A percentile compares a stretch with the other conserved stretches of the same genome.
Conservation (phyloP, 2,113 vertebrate species). For the Mesoclemmys tuberculata region DNA sequence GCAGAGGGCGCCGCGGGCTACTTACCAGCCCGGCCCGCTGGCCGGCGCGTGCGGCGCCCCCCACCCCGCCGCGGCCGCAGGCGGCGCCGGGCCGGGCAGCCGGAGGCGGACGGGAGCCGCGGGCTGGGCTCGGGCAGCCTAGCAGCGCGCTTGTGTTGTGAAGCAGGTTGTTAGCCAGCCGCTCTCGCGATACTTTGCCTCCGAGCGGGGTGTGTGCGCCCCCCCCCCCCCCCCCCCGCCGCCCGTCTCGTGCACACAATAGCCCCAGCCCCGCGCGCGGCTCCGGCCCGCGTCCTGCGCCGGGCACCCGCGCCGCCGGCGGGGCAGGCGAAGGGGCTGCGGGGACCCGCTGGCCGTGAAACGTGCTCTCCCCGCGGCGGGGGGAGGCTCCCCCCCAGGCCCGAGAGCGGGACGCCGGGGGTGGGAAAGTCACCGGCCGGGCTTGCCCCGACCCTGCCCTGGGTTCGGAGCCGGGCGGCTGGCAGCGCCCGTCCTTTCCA, state of each 20-base stretch:
- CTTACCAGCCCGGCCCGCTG: background rate
- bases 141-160: constrained; percentile 81
- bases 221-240: background rate
- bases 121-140: constrained; percentile 65
- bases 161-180: constrained; percentile 88
- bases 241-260: constrained; percentile 49
- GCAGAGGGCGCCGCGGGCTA: background rate
- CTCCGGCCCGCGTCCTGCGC: background rate
- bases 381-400: too few species aligned
- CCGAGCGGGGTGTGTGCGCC: background rate
- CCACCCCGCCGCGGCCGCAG: background rate
- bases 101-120: background rate
- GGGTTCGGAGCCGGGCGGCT: too few species aligned
- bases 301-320: background rate
- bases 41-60: background rate
- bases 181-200: constrained; percentile 87
- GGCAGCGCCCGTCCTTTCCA: too few species aligned
- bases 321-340: constrained; percentile 67
- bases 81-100: background rate
- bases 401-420: too few species aligned
- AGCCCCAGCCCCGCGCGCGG: constrained; percentile 1
- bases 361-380: background rate
- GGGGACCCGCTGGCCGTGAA: constrained; percentile 18
- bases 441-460: too few species aligned
- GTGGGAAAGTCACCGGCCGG: too few species aligned